These are phyloP conservation scores for Eptesicus fuscus DNA, from an alignment of 2,113 vertebrate genomes.

Conservation along the genomic window DNA sequence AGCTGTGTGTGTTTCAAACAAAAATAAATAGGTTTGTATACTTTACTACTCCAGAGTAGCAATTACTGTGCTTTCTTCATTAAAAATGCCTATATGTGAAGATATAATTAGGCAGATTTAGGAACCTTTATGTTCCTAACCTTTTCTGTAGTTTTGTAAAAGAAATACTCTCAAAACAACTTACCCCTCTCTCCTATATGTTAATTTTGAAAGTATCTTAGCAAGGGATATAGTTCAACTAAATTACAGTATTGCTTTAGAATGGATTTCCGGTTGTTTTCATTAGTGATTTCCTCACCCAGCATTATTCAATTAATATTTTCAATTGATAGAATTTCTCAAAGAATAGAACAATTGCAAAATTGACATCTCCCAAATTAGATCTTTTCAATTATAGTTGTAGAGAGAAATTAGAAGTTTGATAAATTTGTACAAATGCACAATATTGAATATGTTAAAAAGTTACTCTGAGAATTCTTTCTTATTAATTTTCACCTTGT, in stretches of 20 bases:
- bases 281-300: neutral
- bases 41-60: neutral
- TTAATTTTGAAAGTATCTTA: slow-evolving; percentile 27
- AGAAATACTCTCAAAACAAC: neutral
- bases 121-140: neutral
- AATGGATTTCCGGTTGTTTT: neutral
- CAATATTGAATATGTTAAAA: slow-evolving; percentile 20
- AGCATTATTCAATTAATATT: slow-evolving; percentile 1
- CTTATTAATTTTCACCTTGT: slow-evolving; percentile 64
- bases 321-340: slow-evolving; percentile 5
- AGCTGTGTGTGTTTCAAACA: slow-evolving; percentile 59
- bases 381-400: neutral
- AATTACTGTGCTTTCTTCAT: slow-evolving; percentile 50
- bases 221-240: neutral
- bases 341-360: slow-evolving; percentile 2
- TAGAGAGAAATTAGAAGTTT: slow-evolving; percentile 37
- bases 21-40: slow-evolving; percentile 52
- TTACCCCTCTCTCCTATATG: neutral
- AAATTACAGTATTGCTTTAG: neutral
- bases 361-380: neutral
- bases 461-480: slow-evolving; percentile 30
- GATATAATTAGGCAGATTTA: slow-evolving; percentile 29
- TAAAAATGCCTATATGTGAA: slow-evolving; percentile 40
- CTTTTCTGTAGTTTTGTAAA: slow-evolving; percentile 12
- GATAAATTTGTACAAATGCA: slow-evolving; percentile 19